phyloP scores from a whole-genome alignment of 2,888 invertebrate species.

The Meteorus cinctellus region DNA sequence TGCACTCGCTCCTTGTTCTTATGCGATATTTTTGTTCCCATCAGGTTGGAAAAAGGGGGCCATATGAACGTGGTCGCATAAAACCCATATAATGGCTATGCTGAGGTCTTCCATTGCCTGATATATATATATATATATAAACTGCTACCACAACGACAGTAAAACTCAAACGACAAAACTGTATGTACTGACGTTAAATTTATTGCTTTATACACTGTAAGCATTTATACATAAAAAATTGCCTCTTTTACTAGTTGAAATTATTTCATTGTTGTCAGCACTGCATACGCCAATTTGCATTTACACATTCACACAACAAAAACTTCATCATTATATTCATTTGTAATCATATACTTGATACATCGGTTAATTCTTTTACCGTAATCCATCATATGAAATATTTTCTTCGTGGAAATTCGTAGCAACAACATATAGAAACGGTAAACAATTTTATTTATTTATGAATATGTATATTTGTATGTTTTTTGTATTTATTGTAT shows the following conservation, averaged over 20 bases:
- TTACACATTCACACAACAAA: no score
- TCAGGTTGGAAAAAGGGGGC: conserved; percentile 20
- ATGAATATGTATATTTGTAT: background rate
- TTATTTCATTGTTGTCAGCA: background rate
- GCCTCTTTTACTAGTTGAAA: background rate
- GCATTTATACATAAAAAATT: background rate
- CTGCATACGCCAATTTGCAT: no score
- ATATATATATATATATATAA: background rate
- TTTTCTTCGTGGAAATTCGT: background rate
- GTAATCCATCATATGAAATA: background rate
- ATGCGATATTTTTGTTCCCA: conserved; percentile 34
- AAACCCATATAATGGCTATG: conserved; percentile 36
- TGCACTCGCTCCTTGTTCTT: background rate
- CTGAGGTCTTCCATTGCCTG: conserved; percentile 20
- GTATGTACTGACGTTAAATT: background rate
- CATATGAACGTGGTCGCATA: conserved; percentile 34
- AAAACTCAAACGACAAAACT: conserved; percentile 1
- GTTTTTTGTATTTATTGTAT: background rate
- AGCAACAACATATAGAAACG: background rate
- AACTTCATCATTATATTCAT: no score
- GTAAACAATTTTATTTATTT: background rate
- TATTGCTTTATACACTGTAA: background rate
- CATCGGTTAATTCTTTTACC: background rate
- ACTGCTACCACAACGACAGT: background rate
- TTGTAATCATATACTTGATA: no score